These are phyloP conservation scores for Aleiodes leptofemur DNA, from an alignment of 2,888 invertebrate species.

Conservation along the genomic window DNA sequence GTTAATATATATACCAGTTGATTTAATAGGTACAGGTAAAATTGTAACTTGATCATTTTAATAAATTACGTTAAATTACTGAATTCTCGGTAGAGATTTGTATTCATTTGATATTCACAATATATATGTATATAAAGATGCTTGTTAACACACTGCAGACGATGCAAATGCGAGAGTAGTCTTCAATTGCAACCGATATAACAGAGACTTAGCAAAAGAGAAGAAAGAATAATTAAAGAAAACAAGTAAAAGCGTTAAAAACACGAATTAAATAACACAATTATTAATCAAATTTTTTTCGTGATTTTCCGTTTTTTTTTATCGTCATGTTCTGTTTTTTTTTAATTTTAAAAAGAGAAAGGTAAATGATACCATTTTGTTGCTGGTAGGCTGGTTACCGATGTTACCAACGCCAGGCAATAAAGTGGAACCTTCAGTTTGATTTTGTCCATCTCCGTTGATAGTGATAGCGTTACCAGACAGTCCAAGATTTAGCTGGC, in stretches of 20 bases:
- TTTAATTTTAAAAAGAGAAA: slow-evolving; percentile 31
- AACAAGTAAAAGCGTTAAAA: slow-evolving; percentile 57
- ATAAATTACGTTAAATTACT: slow-evolving; percentile 20
- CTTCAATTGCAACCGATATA: background rate
- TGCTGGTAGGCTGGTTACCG: slow-evolving; percentile 64
- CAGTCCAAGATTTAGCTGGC: slow-evolving; percentile 70
- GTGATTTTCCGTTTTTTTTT: slow-evolving; percentile 1
- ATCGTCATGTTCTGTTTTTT: background rate
- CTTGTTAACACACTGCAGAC: slow-evolving; percentile 33
- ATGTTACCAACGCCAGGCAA: slow-evolving; percentile 62
- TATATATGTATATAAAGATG: background rate
- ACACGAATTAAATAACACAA: slow-evolving; percentile 25
- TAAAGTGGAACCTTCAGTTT: slow-evolving; percentile 62
- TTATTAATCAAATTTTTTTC: background rate
- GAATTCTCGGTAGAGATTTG: background rate
- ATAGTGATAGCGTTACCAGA: slow-evolving; percentile 68
- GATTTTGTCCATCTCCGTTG: slow-evolving; percentile 56
- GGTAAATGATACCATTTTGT: slow-evolving; percentile 68
- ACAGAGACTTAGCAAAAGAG: too few species aligned
- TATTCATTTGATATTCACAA: background rate
- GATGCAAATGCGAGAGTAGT: slow-evolving; percentile 3
- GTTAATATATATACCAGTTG: slow-evolving; percentile 6
- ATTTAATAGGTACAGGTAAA: slow-evolving; percentile 3
- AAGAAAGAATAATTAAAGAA: slow-evolving; percentile 2
- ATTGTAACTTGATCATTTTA: slow-evolving; percentile 20